phyloP scores from a whole-genome alignment of 2,797 vertebrate species.

The Liasis olivaceus region DNA sequence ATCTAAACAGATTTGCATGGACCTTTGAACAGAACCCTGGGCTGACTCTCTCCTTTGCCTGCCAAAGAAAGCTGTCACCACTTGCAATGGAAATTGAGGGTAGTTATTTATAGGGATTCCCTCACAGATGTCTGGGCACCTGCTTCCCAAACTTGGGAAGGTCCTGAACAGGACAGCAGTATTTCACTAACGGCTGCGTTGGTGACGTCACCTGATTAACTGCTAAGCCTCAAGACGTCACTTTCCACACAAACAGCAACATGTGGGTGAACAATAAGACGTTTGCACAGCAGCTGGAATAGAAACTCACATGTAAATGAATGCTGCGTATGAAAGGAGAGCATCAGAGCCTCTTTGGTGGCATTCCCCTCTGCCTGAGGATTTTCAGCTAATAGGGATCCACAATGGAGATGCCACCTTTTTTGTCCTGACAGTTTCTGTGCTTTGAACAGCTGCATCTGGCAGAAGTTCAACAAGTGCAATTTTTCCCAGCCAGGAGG shows the following conservation, averaged over 20 bases:
- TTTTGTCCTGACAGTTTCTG: background rate
- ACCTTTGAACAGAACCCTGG: background rate
- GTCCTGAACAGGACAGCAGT: conserved; percentile 14
- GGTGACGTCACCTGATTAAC: conserved; percentile 12
- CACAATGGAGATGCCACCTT: background rate
- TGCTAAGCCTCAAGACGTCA: background rate
- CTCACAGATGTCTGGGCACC: background rate
- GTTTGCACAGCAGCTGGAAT: conserved; percentile 29
- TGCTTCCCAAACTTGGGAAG: conserved; percentile 22
- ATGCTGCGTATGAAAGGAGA: conserved; percentile 8
- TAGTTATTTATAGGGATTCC: conserved; percentile 24
- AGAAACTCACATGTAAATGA: conserved; percentile 21
- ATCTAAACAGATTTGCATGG: background rate
- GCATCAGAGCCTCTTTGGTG: background rate
- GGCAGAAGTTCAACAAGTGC: conserved; percentile 9
- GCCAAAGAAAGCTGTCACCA: background rate
- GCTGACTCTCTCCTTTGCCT: background rate
- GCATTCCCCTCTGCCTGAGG: background rate
- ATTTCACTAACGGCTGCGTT: conserved; percentile 8
- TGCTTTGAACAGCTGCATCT: conserved; percentile 6
- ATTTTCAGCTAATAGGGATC: conserved; percentile 19
- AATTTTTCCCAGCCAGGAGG: background rate
- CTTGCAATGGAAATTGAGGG: background rate
- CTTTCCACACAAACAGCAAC: conserved; percentile 4
- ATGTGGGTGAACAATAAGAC: conserved; percentile 11